These are phyloP conservation scores for Melanotus villosus DNA, from an alignment of 2,888 invertebrate genomes.

Conservation along the genomic window DNA sequence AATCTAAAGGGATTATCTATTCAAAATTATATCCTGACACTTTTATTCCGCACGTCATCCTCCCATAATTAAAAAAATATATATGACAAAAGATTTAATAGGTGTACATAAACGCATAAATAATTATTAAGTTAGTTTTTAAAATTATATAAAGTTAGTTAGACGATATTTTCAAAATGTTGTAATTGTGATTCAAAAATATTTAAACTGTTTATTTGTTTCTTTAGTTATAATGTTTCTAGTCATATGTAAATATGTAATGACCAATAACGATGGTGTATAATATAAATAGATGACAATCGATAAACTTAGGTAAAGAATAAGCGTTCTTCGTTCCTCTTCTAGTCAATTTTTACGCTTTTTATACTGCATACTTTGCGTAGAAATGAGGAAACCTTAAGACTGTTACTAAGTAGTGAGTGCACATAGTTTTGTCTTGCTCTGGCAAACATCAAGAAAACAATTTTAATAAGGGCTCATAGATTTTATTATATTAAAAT, in stretches of 20 bases:
- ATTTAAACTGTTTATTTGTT: no score
- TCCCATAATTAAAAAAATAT: slow-evolving; percentile 4
- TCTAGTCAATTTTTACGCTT: slow-evolving; percentile 63
- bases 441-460: no score
- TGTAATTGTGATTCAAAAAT: slow-evolving; percentile 37
- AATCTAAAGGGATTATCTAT: background rate
- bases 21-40: background rate
- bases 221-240: slow-evolving; percentile 22
- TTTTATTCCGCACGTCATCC: background rate
- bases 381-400: slow-evolving; percentile 55
- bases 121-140: background rate
- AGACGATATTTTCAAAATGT: slow-evolving; percentile 26
- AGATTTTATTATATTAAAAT: background rate
- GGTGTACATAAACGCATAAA: slow-evolving; percentile 21
- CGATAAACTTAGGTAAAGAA: slow-evolving; percentile 54
- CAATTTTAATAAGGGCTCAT: slow-evolving; percentile 13
- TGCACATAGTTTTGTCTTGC: slow-evolving; percentile 37
- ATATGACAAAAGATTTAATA: background rate
- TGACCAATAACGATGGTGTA: slow-evolving; percentile 44
- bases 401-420: slow-evolving; percentile 58
- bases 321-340: slow-evolving; percentile 62
- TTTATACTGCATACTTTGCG: slow-evolving; percentile 55
- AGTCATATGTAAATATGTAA: slow-evolving; percentile 45
- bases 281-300: slow-evolving; percentile 56
- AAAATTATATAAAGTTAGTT: slow-evolving; percentile 12